These are phyloP conservation scores for Nephila pilipes DNA, from an alignment of 1,140 invertebrate species.

Conservation along the genomic window DNA sequence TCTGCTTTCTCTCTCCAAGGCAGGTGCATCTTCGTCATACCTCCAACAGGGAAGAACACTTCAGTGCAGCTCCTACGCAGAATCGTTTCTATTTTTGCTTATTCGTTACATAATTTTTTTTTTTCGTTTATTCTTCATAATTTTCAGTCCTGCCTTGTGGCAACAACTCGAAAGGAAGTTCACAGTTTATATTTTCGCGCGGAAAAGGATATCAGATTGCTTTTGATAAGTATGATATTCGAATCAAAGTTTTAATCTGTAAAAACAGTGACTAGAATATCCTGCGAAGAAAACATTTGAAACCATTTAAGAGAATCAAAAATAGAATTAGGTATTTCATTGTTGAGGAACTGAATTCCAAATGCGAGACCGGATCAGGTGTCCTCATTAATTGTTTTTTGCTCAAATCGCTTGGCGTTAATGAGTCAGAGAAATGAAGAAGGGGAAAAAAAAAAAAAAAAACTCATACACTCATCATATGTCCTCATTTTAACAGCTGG, in stretches of 20 bases:
- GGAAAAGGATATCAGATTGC: constrained; percentile 6
- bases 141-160: not conserved
- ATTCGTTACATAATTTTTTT: not conserved
- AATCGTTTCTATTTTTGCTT: not conserved
- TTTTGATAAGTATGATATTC: not conserved
- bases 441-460: not conserved
- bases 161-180: not conserved
- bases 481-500: constrained; percentile 17
- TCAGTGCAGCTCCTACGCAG: not conserved
- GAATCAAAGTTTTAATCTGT: not conserved
- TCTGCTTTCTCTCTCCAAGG: constrained; percentile 14
- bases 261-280: not conserved
- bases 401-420: not conserved
- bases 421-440: not conserved
- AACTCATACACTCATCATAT: not conserved
- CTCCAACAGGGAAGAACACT: constrained; percentile 30
- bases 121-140: not conserved
- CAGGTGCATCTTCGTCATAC: constrained; percentile 16
- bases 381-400: constrained; percentile 24
- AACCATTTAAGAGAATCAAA: not conserved
- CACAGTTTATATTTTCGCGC: not conserved
- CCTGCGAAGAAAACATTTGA: not conserved
- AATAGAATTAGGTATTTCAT: not conserved
- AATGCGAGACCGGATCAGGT: not conserved
- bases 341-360: not conserved